Percentiles rank a stretch among this genome's conserved stretches.
phyloP scores from a whole-genome alignment of 2,113 vertebrate species.

The Muntiacus muntjak region DNA sequence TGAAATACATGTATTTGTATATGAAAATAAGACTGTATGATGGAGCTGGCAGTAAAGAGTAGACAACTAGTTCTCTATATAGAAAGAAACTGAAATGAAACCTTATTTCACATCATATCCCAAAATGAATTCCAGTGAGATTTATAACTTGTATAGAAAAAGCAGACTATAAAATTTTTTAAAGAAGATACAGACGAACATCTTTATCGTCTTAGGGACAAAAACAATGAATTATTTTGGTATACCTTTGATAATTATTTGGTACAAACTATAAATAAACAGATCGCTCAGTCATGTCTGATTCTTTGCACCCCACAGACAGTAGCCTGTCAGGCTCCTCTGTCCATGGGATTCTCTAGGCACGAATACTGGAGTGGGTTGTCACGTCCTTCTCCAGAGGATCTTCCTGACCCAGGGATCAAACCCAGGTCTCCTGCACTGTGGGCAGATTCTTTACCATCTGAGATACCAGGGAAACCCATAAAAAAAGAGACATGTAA shows the following conservation, averaged over 20 bases:
- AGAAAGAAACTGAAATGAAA: constrained; percentile 46
- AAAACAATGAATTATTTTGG: background rate
- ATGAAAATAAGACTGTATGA: background rate
- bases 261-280: background rate
- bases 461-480: background rate
- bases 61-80: background rate
- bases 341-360: background rate
- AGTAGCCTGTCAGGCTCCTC: background rate
- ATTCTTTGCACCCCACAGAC: background rate
- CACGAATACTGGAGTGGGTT: background rate
- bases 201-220: background rate
- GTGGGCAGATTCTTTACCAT: background rate
- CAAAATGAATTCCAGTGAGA: background rate
- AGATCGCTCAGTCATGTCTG: background rate
- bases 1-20: background rate
- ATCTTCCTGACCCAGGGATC: background rate
- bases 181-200: background rate
- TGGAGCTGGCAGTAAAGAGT: background rate
- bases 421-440: background rate
- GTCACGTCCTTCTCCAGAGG: background rate
- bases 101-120: background rate
- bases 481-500: background rate
- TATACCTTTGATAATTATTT: constrained; percentile 4
- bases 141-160: background rate
- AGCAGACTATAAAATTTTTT: background rate